A percentile compares a stretch with the other conserved stretches of the same genome.
Evolutionary conservation across 1,140 invertebrate species (phyloP).

Genomic region (Leptestheria dahalacensis): DNA sequence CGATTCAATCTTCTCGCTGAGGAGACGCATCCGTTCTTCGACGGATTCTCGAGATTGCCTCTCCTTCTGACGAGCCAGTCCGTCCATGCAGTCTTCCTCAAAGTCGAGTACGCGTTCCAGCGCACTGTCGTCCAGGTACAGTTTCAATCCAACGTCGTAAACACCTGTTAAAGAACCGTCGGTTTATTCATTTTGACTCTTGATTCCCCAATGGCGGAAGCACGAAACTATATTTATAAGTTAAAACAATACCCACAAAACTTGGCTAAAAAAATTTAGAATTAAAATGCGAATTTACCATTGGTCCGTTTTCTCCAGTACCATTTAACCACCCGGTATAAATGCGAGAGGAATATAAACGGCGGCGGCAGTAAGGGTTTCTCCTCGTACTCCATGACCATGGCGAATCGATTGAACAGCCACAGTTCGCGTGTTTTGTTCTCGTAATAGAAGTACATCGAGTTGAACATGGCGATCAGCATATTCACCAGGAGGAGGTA

Average conservation of each 20-base stretch:
- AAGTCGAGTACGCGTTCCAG: slow-evolving; percentile 4
- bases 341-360: slow-evolving; percentile 37
- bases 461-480: slow-evolving; percentile 46
- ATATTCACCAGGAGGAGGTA: slow-evolving; percentile 43
- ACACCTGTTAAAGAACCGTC: background rate
- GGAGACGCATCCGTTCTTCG: background rate
- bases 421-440: slow-evolving; percentile 39
- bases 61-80: background rate
- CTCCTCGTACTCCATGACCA: slow-evolving; percentile 43
- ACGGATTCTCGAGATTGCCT: background rate
- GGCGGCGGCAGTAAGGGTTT: slow-evolving; percentile 43
- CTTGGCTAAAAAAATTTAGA: background rate
- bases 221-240: too few species aligned
- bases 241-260: too few species aligned
- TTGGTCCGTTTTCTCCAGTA: background rate
- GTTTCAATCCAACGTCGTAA: background rate
- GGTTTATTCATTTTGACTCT: too few species aligned
- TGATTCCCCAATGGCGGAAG: too few species aligned
- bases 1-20: background rate
- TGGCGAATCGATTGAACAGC: slow-evolving; percentile 41
- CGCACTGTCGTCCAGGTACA: background rate
- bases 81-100: slow-evolving; percentile 8
- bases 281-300: background rate
- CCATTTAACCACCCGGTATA: slow-evolving; percentile 34
- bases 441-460: slow-evolving; percentile 39